A percentile compares a stretch with the other conserved stretches of the same genome.
These are phyloP conservation scores for Elmis aenea DNA, from an alignment of 2,888 invertebrate species.

Conservation along the genomic window DNA sequence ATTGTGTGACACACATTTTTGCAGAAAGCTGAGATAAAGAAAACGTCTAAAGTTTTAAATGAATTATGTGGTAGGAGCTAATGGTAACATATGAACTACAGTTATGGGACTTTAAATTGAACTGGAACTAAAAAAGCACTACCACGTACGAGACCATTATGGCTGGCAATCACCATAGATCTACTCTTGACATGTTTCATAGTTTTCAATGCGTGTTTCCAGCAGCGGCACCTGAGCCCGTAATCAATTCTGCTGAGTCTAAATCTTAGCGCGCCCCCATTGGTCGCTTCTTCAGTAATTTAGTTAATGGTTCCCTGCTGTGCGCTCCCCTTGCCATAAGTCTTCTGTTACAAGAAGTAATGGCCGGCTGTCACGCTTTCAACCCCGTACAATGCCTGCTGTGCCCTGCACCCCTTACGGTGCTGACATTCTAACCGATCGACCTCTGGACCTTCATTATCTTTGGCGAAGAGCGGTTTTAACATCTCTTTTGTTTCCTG, in stretches of 20 bases:
- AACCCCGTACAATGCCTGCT: slow-evolving; percentile 38
- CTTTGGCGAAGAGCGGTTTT: no score
- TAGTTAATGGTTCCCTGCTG: slow-evolving; percentile 49
- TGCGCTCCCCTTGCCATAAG: slow-evolving; percentile 43
- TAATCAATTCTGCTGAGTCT: slow-evolving; percentile 45
- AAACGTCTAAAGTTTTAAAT: no score
- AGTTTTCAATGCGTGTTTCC: slow-evolving; percentile 29
- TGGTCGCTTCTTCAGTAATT: slow-evolving; percentile 47
- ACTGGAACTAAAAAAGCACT: slow-evolving; percentile 14
- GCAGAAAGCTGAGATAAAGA: no score
- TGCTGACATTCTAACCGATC: slow-evolving; percentile 11
- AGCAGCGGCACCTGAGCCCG: slow-evolving; percentile 43
- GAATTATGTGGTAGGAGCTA: no score
- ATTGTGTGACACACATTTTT: no score
- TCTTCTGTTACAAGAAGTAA: slow-evolving; percentile 48
- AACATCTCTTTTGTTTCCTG: no score
- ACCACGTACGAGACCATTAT: slow-evolving; percentile 18
- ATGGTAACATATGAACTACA: no score
- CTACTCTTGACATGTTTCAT: slow-evolving; percentile 25
- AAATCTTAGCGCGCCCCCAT: slow-evolving; percentile 43
- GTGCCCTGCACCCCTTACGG: slow-evolving; percentile 22
- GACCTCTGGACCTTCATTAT: slow-evolving; percentile 9
- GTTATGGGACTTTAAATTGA: no score
- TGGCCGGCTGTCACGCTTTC: slow-evolving; percentile 48
- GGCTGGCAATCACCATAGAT: slow-evolving; percentile 24